Conservation (phyloP, 2,888 invertebrate species). For the Amphimallon solstitiale region DNA sequence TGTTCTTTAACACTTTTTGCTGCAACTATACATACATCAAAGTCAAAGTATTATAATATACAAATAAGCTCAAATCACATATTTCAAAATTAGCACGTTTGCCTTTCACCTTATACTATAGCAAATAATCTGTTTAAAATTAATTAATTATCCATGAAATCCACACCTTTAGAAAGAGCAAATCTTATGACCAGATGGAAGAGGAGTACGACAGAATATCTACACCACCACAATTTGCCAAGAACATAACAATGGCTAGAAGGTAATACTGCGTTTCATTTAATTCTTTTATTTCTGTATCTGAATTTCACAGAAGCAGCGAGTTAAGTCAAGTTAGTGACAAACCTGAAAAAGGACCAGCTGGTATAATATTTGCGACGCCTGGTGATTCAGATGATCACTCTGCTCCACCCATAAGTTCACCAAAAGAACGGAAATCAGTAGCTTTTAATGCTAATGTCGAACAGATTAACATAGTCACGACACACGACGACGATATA, state of each 20-base stretch:
- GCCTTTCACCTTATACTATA: too few species aligned
- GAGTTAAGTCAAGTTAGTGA: conserved; percentile 22
- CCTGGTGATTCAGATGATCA: background rate
- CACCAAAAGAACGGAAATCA: conserved; percentile 50
- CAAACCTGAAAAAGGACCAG: conserved; percentile 47
- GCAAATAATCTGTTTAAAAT: too few species aligned
- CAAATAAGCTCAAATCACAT: too few species aligned
- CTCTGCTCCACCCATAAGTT: background rate
- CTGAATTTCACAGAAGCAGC: conserved; percentile 16
- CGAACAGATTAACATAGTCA: conserved; percentile 58
- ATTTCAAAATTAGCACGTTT: too few species aligned
- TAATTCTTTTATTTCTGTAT: background rate
- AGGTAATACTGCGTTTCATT: conserved; percentile 3
- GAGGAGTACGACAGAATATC: conserved; percentile 4
- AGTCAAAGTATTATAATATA: too few species aligned
- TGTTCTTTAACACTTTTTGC: too few species aligned
- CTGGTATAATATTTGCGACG: conserved; percentile 49
- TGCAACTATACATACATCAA: too few species aligned
- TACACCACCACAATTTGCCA: conserved; percentile 26
- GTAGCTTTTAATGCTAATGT: conserved; percentile 62
- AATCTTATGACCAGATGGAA: conserved; percentile 30
- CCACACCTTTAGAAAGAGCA: conserved; percentile 25
- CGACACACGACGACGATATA: conserved; percentile 61
- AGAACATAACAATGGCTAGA: conserved; percentile 15
- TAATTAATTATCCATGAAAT: too few species aligned